Evolutionary conservation across 1,140 invertebrate genomes (phyloP).

Genomic region (Brevipalpus yothersi): DNA sequence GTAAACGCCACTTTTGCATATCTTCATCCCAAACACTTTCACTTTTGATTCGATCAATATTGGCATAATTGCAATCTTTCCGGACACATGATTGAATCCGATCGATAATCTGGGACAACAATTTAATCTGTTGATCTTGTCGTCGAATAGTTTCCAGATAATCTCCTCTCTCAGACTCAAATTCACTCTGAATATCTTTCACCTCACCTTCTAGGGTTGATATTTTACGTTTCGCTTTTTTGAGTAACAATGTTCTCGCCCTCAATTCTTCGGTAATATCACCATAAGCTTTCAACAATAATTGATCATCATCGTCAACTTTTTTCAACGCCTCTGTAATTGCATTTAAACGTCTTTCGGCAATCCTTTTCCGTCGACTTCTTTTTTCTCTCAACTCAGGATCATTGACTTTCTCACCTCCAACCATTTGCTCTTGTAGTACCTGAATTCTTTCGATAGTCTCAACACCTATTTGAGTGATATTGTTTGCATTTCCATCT

Average conservation of each 20-base stretch:
- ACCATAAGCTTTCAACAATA: slow-evolving; percentile 39
- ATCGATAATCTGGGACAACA: slow-evolving; percentile 39
- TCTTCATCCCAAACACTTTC: slow-evolving; percentile 53
- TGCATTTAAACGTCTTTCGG: slow-evolving; percentile 33
- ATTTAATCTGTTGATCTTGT: slow-evolving; percentile 42
- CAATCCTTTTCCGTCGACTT: slow-evolving; percentile 36
- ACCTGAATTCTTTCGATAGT: slow-evolving; percentile 29
- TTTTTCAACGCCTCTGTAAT: slow-evolving; percentile 33
- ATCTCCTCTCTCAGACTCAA: slow-evolving; percentile 54
- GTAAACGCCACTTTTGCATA: slow-evolving; percentile 40
- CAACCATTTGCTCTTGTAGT: slow-evolving; percentile 45
- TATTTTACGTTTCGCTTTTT: slow-evolving; percentile 37
- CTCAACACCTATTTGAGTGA: slow-evolving; percentile 1
- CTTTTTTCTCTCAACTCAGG: slow-evolving; percentile 30
- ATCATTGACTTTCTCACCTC: slow-evolving; percentile 48
- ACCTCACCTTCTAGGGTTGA: slow-evolving; percentile 42
- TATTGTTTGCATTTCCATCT: background rate
- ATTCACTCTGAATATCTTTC: slow-evolving; percentile 50
- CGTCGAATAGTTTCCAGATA: slow-evolving; percentile 52
- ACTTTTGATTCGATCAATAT: slow-evolving; percentile 36
- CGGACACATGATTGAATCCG: slow-evolving; percentile 41
- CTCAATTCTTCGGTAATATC: slow-evolving; percentile 49
- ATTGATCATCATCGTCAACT: slow-evolving; percentile 39
- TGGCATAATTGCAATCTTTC: slow-evolving; percentile 46
- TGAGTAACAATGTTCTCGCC: slow-evolving; percentile 39